These are phyloP conservation scores for Diprion similis DNA, from an alignment of 1,140 invertebrate genomes.

Conservation along the genomic window DNA sequence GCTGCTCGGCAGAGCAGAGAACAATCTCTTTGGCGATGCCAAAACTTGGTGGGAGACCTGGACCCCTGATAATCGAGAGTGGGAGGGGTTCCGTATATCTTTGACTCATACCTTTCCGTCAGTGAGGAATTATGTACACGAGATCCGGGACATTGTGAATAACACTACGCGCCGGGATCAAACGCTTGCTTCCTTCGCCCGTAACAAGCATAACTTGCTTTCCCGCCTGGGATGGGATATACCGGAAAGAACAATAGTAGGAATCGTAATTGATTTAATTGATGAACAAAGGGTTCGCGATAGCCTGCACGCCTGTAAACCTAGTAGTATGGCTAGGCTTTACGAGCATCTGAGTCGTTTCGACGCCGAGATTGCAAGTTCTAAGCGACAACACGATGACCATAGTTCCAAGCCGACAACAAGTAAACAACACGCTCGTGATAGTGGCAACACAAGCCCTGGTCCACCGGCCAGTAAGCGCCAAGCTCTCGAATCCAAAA, in stretches of 20 bases:
- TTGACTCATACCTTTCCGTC: neutral
- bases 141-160: neutral
- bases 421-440: too few species aligned
- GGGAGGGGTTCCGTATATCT: neutral
- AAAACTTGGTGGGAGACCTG: conserved; percentile 7
- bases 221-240: neutral
- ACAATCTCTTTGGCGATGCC: neutral
- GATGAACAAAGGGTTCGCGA: neutral
- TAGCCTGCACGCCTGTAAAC: neutral
- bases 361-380: too few species aligned
- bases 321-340: neutral
- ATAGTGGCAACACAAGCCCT: too few species aligned
- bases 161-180: neutral
- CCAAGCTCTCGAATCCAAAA: neutral
- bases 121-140: neutral
- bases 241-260: neutral
- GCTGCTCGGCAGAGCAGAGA: neutral
- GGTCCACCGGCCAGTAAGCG: too few species aligned
- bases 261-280: neutral
- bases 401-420: too few species aligned
- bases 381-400: too few species aligned
- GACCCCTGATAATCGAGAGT: neutral
- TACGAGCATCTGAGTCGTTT: neutral
- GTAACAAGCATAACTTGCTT: neutral
- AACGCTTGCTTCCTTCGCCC: neutral